Evolutionary conservation across 1,140 invertebrate species (phyloP), one percentile per base, ranked within the genome.

Genomic region (Littorina saxatilis): DNA sequence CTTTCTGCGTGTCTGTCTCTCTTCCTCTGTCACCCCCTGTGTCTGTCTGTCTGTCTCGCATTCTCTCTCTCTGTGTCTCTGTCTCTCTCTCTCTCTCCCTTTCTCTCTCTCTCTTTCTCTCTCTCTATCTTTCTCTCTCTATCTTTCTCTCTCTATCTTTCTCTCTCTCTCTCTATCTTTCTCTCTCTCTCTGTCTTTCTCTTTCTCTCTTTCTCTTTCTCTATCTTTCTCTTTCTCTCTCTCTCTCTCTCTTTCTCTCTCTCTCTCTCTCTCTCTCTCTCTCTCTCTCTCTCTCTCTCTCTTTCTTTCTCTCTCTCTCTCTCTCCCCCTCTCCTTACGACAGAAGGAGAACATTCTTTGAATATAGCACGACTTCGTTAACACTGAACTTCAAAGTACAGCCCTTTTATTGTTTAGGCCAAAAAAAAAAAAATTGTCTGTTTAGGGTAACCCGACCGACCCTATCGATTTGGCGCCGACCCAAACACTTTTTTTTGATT

Each of bases 221-320:
- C n/a, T n/a, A n/a, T n/a, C n/a, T n/a, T n/a, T n/a, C n/a, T n/a
- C n/a, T n/a, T 20, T 73, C 15, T 73, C n/a, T 73, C 32, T 73
- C 32, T 35, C 70, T 35, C 40, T 40, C 40, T 73, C n/a, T 73
- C 40, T 73, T 9, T 73, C 32, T 73, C 32, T 40, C 70, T 40
- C 40, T 73, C 32, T 73, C 40, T 73, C 70, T 72, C 47, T 50
- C 47, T 50, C 47, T 50, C 47, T 50, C 47, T 50, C 47, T 50
- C 47, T 50, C 47, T 50, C 47, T 50, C 47, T 50, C 47, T 50
- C 47, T 50, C 55, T 23, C 55, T 58, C 7, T 58, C 55, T 23
- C 55, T 58, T n/a, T 23, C 55, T 58, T n/a, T 23, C 55, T 23
- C 20, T 58, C 55, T 23, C 20, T 11, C 55, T 7, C 55, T 23